Conservation (phyloP, 2,888 invertebrate species). For the Hypselothyrea guttata region DNA sequence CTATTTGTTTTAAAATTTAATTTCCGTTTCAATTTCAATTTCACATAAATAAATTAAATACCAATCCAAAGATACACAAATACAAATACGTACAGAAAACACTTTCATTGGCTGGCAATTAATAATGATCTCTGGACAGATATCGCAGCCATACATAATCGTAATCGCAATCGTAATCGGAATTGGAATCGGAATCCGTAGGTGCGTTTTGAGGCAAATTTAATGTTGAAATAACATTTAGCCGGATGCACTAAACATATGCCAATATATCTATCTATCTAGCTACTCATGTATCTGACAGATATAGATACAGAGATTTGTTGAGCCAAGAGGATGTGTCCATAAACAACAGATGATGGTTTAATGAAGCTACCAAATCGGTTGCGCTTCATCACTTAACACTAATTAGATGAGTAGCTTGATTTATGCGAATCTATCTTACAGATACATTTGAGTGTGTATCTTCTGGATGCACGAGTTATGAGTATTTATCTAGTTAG, state of each 20-base stretch:
- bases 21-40: constrained; percentile 80
- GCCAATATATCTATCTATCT: constrained; percentile 50
- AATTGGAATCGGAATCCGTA: constrained; percentile 20
- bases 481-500: too few species aligned
- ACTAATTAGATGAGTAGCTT: constrained; percentile 29
- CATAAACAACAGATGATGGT: constrained; percentile 59
- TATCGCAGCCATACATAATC: constrained; percentile 50
- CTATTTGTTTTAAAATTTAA: constrained; percentile 78
- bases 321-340: constrained; percentile 47
- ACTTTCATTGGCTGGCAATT: constrained; percentile 40
- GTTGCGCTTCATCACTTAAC: constrained; percentile 27
- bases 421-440: background rate
- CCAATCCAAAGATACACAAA: constrained; percentile 42
- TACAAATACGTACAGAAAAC: constrained; percentile 24
- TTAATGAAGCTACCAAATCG: constrained; percentile 43
- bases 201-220: too few species aligned
- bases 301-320: constrained; percentile 12
- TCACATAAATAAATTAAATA: constrained; percentile 78
- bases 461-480: constrained; percentile 11
- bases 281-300: constrained; percentile 16
- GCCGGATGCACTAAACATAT: constrained; percentile 73
- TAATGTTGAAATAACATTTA: constrained; percentile 52
- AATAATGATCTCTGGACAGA: constrained; percentile 49
- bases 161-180: constrained; percentile 4
- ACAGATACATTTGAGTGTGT: constrained; percentile 2